These are phyloP conservation scores for Littorina saxatilis DNA, from an alignment of 1,140 invertebrate species.

Conservation along the genomic window DNA sequence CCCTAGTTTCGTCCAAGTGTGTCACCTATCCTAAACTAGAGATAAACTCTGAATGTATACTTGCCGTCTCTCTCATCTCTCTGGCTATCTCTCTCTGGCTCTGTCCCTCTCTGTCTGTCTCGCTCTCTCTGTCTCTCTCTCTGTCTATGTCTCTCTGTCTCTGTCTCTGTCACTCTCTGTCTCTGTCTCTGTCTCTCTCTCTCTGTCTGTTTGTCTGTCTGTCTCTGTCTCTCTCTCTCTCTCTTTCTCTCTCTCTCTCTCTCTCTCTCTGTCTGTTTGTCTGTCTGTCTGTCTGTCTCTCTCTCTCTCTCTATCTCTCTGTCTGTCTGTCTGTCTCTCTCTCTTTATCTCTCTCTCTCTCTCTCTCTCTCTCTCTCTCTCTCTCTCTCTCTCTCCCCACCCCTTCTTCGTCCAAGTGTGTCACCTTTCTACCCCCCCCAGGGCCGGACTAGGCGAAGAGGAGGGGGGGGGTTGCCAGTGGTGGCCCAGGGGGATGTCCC, in stretches of 20 bases:
- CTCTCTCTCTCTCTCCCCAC: conserved; percentile 4
- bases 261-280: conserved; percentile 1
- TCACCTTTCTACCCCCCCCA: too few relatives aligned
- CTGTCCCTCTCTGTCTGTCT: conserved; percentile 1
- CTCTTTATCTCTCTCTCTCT: neutral
- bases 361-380: conserved; percentile 5
- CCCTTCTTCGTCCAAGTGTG: too few relatives aligned
- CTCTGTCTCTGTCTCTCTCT: conserved; percentile 1
- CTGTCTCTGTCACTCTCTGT: neutral
- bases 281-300: conserved; percentile 1
- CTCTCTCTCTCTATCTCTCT: neutral
- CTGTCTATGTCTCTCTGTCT: neutral
- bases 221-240: conserved; percentile 6
- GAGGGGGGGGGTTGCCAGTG: too few relatives aligned
- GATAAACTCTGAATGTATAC: too few relatives aligned
- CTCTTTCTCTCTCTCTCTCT: conserved; percentile 12
- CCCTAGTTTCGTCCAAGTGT: too few relatives aligned
- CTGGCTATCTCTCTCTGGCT: neutral
- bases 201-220: neutral
- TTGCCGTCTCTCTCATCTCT: too few relatives aligned
- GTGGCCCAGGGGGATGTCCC: too few relatives aligned
- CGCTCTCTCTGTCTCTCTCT: conserved; percentile 6
- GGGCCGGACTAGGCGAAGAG: too few relatives aligned
- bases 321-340: neutral
- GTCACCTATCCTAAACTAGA: too few relatives aligned